Evolutionary conservation across 2,888 invertebrate genomes (phyloP).

Genomic region (Trissolcus japonicus): DNA sequence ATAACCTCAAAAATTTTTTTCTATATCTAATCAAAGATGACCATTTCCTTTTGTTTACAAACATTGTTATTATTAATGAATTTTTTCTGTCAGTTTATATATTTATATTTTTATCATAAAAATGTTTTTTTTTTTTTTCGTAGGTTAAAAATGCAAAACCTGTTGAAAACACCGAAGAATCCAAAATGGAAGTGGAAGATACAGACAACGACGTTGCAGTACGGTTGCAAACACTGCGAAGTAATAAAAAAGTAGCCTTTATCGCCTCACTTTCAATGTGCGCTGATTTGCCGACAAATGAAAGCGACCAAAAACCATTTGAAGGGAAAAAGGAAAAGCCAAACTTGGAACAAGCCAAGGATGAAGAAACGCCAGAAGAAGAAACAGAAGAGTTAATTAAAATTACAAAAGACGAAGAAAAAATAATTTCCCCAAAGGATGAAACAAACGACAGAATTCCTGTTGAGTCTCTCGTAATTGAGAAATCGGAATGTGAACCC

Average conservation of each 20-base stretch:
- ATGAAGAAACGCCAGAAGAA: background rate
- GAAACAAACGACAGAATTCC: background rate
- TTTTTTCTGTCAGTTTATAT: background rate
- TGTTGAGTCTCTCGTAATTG: background rate
- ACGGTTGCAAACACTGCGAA: constrained; percentile 23
- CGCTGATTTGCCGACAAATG: background rate
- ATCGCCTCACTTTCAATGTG: constrained; percentile 27
- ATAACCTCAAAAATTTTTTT: background rate
- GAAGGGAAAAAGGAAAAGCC: background rate
- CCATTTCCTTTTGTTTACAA: background rate
- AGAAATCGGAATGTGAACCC: background rate
- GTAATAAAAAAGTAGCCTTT: constrained; percentile 24
- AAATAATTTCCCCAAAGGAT: background rate
- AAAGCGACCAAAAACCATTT: background rate
- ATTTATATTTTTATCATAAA: too few species aligned
- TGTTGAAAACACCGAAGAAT: background rate
- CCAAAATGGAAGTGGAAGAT: constrained; percentile 6
- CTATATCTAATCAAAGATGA: background rate
- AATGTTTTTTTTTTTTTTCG: background rate
- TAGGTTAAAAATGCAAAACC: constrained; percentile 6
- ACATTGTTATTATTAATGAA: background rate
- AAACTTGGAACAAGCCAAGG: background rate
- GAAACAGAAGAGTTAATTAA: background rate
- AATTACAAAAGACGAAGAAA: background rate
- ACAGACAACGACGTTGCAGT: background rate